Percentiles rank a stretch among this genome's conserved stretches.
phyloP scores from a whole-genome alignment of 2,888 invertebrate species.

The Mythimna lalbum region DNA sequence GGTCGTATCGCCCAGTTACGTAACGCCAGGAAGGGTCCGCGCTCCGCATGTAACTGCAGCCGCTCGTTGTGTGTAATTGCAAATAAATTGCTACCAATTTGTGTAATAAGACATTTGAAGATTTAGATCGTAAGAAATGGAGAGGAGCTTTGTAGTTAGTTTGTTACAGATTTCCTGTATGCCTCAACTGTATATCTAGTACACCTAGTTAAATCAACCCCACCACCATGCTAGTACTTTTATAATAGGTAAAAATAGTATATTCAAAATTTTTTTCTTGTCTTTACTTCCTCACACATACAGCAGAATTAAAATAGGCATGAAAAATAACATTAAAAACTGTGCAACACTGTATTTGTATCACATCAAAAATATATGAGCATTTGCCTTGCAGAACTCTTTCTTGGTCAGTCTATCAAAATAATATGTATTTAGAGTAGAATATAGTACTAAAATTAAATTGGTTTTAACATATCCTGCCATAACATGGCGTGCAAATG shows the following conservation, averaged over 20 bases:
- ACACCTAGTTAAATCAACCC: neutral
- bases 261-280: neutral
- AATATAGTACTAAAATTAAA: no score
- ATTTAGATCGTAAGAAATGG: conserved; percentile 43
- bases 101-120: conserved; percentile 46
- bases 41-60: conserved; percentile 55
- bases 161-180: conserved; percentile 18
- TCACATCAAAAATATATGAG: neutral
- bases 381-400: no score
- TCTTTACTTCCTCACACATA: no score
- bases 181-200: neutral
- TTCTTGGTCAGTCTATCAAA: no score
- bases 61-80: conserved; percentile 54
- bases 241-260: neutral
- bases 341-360: no score
- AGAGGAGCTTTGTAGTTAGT: conserved; percentile 1
- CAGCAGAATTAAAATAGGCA: no score
- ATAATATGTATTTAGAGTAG: no score
- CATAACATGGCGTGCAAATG: no score
- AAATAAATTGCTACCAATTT: conserved; percentile 57
- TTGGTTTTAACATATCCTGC: no score
- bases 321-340: no score
- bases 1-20: conserved; percentile 25
- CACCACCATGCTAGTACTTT: neutral
- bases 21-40: conserved; percentile 54